phyloP scores from a whole-genome alignment of 2,888 invertebrate species.

The Eledone cirrhosa region DNA sequence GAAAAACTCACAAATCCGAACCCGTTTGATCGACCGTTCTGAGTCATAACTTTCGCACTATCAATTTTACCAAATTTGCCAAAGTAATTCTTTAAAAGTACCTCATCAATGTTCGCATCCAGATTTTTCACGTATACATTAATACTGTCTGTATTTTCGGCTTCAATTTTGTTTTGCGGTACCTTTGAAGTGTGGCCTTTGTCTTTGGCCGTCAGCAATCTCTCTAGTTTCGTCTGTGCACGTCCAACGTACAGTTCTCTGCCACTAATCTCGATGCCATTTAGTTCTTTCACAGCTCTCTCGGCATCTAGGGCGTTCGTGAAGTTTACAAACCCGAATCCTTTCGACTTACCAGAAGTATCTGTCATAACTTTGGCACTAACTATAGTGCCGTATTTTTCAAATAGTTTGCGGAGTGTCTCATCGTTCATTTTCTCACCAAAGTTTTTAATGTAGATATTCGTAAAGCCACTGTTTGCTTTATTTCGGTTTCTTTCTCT shows the following conservation, averaged over 20 bases:
- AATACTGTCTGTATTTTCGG: slow-evolving; percentile 76
- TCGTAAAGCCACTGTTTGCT: slow-evolving; percentile 90
- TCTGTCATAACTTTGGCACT: slow-evolving; percentile 84
- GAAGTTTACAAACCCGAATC: slow-evolving; percentile 98
- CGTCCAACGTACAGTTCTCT: slow-evolving; percentile 85
- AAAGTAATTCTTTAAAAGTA: slow-evolving; percentile 92
- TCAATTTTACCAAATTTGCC: slow-evolving; percentile 94
- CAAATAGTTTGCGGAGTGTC: slow-evolving; percentile 90
- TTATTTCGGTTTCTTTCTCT: slow-evolving; percentile 98
- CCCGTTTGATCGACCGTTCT: slow-evolving; percentile 71
- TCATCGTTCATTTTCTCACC: slow-evolving; percentile 99
- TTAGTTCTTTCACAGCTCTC: slow-evolving; percentile 84
- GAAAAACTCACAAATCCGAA: slow-evolving; percentile 99
- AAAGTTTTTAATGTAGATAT: slow-evolving; percentile 96
- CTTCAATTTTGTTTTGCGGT: slow-evolving; percentile 76
- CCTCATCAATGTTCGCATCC: slow-evolving; percentile 97
- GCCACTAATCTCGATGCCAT: slow-evolving; percentile 74
- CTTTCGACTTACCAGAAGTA: slow-evolving; percentile 75
- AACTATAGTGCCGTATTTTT: slow-evolving; percentile 93
- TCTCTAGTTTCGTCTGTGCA: slow-evolving; percentile 98
- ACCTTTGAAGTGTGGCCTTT: slow-evolving; percentile 94
- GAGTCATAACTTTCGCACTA: slow-evolving; percentile 83
- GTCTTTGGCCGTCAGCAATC: slow-evolving; percentile 92
- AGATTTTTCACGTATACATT: slow-evolving; percentile 98
- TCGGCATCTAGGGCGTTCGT: slow-evolving; percentile 95